Evolutionary conservation across 2,888 invertebrate species (phyloP).

Genomic region (Zaprionus obscuricornis): DNA sequence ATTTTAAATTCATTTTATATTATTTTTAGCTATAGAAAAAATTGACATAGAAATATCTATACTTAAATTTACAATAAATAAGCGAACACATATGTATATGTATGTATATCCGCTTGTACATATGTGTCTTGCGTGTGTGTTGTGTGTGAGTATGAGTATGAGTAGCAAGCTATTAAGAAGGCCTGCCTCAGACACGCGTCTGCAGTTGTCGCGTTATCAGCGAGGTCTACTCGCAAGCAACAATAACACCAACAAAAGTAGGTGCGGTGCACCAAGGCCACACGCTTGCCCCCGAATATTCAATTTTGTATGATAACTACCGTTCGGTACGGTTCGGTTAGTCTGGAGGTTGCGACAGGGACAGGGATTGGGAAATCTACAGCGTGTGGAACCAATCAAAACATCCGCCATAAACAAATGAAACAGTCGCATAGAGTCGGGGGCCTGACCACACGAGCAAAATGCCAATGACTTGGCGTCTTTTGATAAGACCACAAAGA

Average conservation of each 20-base stretch:
- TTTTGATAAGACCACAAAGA: constrained; percentile 10
- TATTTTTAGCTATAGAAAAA: no score
- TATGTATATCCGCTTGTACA: not conserved
- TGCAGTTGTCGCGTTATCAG: constrained; percentile 39
- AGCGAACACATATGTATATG: no score
- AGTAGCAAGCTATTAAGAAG: no score
- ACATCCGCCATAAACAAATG: constrained; percentile 56
- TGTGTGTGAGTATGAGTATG: constrained; percentile 7
- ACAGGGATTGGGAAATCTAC: no score
- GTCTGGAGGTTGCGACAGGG: not conserved
- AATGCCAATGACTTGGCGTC: constrained; percentile 48
- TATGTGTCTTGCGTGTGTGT: no score
- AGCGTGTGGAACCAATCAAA: constrained; percentile 50
- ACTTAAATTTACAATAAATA: no score
- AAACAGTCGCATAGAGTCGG: constrained; percentile 26
- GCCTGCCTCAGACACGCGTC: no score
- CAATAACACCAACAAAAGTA: constrained; percentile 26
- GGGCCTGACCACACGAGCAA: constrained; percentile 60
- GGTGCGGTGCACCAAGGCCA: constrained; percentile 46
- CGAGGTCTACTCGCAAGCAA: no score
- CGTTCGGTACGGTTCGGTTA: constrained; percentile 6
- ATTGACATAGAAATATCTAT: no score
- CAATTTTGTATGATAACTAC: constrained; percentile 35
- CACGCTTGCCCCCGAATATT: constrained; percentile 24
- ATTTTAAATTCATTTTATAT: no score